Evolutionary conservation across 1,140 invertebrate species (phyloP), one percentile per base, ranked within the genome.

Genomic region (Drosophila nigrodunni): DNA sequence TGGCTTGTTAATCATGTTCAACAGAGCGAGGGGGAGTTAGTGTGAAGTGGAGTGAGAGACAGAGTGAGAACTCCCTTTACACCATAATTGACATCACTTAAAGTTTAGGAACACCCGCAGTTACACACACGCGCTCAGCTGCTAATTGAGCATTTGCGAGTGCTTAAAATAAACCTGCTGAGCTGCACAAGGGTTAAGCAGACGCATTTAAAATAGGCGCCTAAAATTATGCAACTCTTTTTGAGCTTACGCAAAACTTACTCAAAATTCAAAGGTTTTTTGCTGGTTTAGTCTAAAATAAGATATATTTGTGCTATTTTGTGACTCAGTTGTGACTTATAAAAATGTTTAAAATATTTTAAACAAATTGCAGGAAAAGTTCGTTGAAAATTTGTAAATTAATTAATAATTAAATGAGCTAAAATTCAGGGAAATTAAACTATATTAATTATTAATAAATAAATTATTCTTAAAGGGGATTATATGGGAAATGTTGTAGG

Each of bases 1-100:
- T 59, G 41, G 75, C 65, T 73, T 49, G 13, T 59, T 18, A 43
- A 18, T 30, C 21, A 18, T 47, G 21, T 54, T 18, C n/a, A n/a
- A 18, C 7, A 37, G 25, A 9, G 41, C 9, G 35, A 35, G 18
- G 2, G 13, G 5, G 43, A 11, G n/a, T 30, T 5, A 58, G 35
- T 44, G 44, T 18, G n/a, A 18, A 8, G 25, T n/a, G 2, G 41
- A n/a, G 18, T 11, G 18, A 3, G 13, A 8, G 43, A 7, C 8
- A 1, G 35, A 10, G n/a, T 9, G 18, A 6, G 13, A 30, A 70
- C 74, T 82, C 62, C 50, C 72, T 71, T 79, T 80, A 74, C 61
- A 62, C 10, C 21, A 66, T 87, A 88, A 89, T 88, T 88, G 74
- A 73, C 77, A 78, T 67, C 83, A 77, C 69, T 88, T 74, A 65